These are phyloP conservation scores for Cheilosia urbana DNA, from an alignment of 2,888 invertebrate species.

Conservation along the genomic window DNA sequence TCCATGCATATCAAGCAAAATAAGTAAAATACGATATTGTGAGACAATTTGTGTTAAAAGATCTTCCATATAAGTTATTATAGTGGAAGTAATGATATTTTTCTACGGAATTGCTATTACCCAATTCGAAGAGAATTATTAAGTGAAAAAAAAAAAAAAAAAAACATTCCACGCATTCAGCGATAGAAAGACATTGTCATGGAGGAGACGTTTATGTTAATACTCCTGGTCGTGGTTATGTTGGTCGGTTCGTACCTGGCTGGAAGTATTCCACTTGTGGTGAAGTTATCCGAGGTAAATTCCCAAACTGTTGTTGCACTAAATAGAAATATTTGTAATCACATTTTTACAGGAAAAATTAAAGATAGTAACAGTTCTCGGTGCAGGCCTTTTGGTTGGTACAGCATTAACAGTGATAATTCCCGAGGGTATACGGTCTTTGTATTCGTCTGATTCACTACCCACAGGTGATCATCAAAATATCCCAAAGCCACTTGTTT, in stretches of 20 bases:
- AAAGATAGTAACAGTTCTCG: slow-evolving; percentile 96
- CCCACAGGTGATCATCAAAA: background rate
- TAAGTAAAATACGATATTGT: background rate
- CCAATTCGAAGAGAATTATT: background rate
- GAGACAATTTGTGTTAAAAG: background rate
- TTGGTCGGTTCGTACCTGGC: slow-evolving; percentile 97
- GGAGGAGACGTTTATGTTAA: slow-evolving; percentile 92
- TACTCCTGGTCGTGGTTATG: slow-evolving; percentile 95
- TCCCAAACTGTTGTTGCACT: too few relatives aligned
- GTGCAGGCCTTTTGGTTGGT: slow-evolving; percentile 98
- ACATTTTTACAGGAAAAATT: slow-evolving; percentile 91
- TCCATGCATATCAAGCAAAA: background rate
- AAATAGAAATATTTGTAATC: background rate
- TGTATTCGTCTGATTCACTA: slow-evolving; percentile 84
- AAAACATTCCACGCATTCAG: slow-evolving; percentile 6
- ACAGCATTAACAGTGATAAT: slow-evolving; percentile 99
- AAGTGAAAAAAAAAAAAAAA: background rate
- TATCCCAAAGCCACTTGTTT: slow-evolving; percentile 1
- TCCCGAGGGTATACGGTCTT: slow-evolving; percentile 97
- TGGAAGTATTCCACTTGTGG: slow-evolving; percentile 96
- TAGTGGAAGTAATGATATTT: background rate
- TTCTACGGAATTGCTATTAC: background rate
- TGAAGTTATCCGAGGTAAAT: slow-evolving; percentile 95
- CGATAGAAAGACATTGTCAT: slow-evolving; percentile 84
- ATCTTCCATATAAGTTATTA: background rate